phyloP scores from a whole-genome alignment of 2,113 vertebrate species.

The Shinisaurus crocodilurus region DNA sequence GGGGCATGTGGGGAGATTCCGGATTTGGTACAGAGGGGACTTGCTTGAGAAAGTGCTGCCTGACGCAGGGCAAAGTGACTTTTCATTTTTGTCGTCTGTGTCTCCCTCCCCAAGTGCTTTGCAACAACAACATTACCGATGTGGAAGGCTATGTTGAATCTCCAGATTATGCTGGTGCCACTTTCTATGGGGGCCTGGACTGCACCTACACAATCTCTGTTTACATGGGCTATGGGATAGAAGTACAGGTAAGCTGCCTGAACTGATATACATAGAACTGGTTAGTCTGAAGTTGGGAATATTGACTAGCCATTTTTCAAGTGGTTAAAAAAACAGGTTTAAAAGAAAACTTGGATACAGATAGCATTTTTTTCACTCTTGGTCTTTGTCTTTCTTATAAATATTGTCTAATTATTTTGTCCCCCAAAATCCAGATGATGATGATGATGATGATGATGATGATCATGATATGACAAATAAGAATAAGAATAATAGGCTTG shows the following conservation, averaged over 20 bases:
- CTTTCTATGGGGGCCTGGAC: conserved; percentile 80
- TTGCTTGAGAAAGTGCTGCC: background rate
- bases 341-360: background rate
- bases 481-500: background rate
- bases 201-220: conserved; percentile 91
- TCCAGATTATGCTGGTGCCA: conserved; percentile 80
- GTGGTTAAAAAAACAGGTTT: background rate
- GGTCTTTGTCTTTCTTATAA: background rate
- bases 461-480: background rate
- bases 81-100: conserved; percentile 11
- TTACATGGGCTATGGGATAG: conserved; percentile 89
- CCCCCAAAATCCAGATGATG: background rate
- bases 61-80: background rate
- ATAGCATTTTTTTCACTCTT: background rate
- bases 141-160: conserved; percentile 89
- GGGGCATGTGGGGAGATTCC: background rate
- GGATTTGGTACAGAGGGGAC: no score
- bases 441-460: no score
- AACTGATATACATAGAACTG: background rate
- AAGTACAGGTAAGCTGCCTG: conserved; percentile 84
- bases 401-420: background rate
- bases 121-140: conserved; percentile 86
- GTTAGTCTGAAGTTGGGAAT: background rate
- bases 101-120: conserved; percentile 80
- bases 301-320: background rate